A percentile compares a stretch with the other conserved stretches of the same genome.
Conservation (phyloP, 1,140 invertebrate species). For the Drosophila tropicalis region DNA sequence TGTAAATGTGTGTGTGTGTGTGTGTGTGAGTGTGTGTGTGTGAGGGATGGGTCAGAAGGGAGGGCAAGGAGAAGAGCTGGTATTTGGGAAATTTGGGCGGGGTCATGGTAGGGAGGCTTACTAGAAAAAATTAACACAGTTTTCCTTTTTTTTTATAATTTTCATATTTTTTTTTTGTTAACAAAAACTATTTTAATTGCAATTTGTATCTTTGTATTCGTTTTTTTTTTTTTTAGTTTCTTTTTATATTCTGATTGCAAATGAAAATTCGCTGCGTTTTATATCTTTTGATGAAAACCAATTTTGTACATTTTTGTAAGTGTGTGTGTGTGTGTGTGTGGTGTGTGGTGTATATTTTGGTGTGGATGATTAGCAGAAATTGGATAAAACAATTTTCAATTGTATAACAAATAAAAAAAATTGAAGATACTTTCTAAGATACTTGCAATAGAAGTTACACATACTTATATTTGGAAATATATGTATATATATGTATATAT, state of each 20-base stretch:
- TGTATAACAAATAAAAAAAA: constrained; percentile 65
- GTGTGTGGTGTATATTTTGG: constrained; percentile 2
- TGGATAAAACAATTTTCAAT: constrained; percentile 34
- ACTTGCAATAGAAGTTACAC: constrained; percentile 74
- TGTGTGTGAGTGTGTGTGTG: neutral
- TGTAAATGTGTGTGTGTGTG: neutral
- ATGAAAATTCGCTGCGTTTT: constrained; percentile 70
- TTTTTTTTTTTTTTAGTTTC: constrained; percentile 26
- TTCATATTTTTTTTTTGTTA: constrained; percentile 3
- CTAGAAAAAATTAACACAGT: constrained; percentile 9
- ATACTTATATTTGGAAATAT: constrained; percentile 72
- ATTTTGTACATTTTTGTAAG: constrained; percentile 73
- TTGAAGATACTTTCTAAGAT: constrained; percentile 23
- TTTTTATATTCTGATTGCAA: constrained; percentile 52
- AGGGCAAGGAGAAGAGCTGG: too few species aligned
- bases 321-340: neutral
- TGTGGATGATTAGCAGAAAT: constrained; percentile 23
- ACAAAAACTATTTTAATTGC: constrained; percentile 47
- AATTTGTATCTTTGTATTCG: constrained; percentile 33
- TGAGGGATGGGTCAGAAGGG: neutral
- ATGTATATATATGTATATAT: constrained; percentile 52
- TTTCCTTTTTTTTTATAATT: neutral
- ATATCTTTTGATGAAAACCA: constrained; percentile 71
- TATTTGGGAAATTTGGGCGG: neutral
- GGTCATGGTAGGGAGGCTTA: neutral